Base-by-base conservation (phyloP, 2,797 vertebrate genomes). In the Takifugu ocellatus region DNA sequence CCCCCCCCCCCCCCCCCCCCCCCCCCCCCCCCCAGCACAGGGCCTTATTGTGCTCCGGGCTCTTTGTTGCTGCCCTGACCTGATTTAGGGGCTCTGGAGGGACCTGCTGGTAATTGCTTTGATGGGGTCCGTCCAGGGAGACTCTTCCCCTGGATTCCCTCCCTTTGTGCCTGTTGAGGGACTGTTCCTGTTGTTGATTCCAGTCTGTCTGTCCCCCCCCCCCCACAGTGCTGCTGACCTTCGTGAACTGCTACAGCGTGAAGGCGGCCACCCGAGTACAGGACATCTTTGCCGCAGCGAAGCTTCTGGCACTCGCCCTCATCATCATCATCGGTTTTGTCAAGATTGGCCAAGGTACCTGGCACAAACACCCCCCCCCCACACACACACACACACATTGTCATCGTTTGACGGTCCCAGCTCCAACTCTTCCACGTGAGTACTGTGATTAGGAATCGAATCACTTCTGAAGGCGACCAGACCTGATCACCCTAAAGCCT, bases 161-260 rank as follows among this genome's bases (percentile, higher is more conserved):
- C 49, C 14, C 46, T 24, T 63, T 14, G 12, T 44, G 6, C 15
- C 2, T 44, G 43, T 44, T 1, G 17, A 9, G n/a, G 16, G 15
- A 6, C 43, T 8, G 2, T 44, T 44, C 16, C 7, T 44, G 43
- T 2, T 17, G 43, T 17, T 44, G 7, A 17, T 48, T 2, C 5
- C 46, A 25, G 16, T 54, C 25, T 25, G 9, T 49, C 48, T n/a
- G 15, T 31, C 12, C 50, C 1, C 5, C 3, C 70, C 25, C 44
- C 43, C 27, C 58, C 6, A 42, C 43, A 96, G 97, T 98, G 71
- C 58, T 98, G 58, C 85, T 99, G 74, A 99, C 97, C 0, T 93
- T 95, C 0, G 87, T 99, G 52, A 99, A 98, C 87, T 98, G 97
- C 83, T 98, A 97, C 92, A 99, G 97, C 0, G 97, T 99, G 74